phyloP scores from a whole-genome alignment of 1,140 invertebrate species.

The Platorchestia sp. region DNA sequence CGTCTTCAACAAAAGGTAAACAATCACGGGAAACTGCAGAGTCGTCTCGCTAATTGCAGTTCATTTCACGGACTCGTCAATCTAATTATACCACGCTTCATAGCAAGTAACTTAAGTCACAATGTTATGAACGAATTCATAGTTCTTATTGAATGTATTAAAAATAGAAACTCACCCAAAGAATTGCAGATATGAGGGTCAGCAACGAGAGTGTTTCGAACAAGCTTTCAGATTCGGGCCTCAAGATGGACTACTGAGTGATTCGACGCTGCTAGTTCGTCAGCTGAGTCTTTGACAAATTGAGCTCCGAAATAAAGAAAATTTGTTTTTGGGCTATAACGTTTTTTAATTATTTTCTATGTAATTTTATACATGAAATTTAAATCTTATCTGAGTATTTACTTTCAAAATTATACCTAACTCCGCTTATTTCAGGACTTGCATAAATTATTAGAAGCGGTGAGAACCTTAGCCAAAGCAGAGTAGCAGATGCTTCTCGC shows the following conservation, averaged over 20 bases:
- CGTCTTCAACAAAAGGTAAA: not conserved
- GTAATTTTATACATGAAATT: not conserved
- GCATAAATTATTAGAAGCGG: not conserved
- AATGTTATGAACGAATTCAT: not conserved
- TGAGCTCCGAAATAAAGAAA: not conserved
- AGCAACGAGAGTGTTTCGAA: not conserved
- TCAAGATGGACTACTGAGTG: constrained; percentile 22
- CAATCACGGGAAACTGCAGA: not conserved
- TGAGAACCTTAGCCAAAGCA: not conserved
- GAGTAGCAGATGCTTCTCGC: not conserved
- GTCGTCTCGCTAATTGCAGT: not conserved
- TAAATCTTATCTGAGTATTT: not conserved
- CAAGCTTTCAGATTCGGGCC: not conserved
- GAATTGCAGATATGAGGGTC: not conserved
- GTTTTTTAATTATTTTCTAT: not conserved
- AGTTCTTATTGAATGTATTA: not conserved
- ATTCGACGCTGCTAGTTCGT: constrained; percentile 28
- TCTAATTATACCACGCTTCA: not conserved
- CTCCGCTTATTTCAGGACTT: not conserved
- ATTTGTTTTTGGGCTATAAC: not conserved
- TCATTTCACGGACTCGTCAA: not conserved
- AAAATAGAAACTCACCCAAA: not conserved
- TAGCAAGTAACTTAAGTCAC: not conserved
- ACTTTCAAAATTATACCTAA: not conserved
- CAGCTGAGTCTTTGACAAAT: constrained; percentile 7